Evolutionary conservation across 2,888 invertebrate genomes (phyloP).

Genomic region (Drosophila demipolita): DNA sequence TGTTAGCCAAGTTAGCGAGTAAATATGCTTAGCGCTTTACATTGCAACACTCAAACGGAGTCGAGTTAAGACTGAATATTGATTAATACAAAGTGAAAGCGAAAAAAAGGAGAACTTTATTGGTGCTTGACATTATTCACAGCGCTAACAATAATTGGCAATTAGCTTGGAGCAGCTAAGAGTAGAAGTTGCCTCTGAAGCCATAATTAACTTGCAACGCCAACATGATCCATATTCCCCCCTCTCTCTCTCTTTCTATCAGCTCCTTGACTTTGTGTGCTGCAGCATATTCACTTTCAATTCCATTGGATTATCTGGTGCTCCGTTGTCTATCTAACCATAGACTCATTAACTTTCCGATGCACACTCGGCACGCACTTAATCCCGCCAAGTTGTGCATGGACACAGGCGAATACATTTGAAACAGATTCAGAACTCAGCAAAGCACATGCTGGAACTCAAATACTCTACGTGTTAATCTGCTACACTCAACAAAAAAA

Average conservation of each 20-base stretch:
- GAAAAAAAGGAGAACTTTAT: conserved; percentile 37
- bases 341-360: conserved; percentile 61
- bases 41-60: conserved; percentile 46
- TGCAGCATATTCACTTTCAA: conserved; percentile 10
- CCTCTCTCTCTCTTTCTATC: background rate
- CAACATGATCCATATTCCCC: conserved; percentile 1
- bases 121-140: conserved; percentile 35
- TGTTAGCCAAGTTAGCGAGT: conserved; percentile 60
- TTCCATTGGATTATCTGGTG: conserved; percentile 30
- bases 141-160: conserved; percentile 25
- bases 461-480: conserved; percentile 3
- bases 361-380: conserved; percentile 41
- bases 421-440: conserved; percentile 11
- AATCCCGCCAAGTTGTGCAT: conserved; percentile 39
- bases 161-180: conserved; percentile 11
- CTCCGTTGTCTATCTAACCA: conserved; percentile 20
- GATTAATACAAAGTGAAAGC: conserved; percentile 28
- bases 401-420: conserved; percentile 28
- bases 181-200: background rate
- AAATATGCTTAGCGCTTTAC: conserved; percentile 62
- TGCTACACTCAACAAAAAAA: background rate
- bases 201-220: conserved; percentile 13
- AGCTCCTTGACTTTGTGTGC: background rate
- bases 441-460: background rate
- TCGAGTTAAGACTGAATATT: conserved; percentile 14